Conservation (phyloP, 1,140 invertebrate species). For the Ladona fulva region DNA sequence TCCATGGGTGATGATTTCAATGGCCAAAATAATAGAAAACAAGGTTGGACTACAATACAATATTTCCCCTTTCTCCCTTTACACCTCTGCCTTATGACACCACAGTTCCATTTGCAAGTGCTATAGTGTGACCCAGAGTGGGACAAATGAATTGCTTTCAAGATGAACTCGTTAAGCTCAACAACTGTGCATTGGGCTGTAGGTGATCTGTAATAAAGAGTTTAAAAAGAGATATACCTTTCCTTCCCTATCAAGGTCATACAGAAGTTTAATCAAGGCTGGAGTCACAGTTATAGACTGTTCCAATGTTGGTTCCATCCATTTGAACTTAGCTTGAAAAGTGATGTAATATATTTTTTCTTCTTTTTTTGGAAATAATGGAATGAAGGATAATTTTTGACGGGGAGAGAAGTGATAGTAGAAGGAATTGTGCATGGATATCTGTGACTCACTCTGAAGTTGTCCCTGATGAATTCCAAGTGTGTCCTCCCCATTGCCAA, state of each 20-base stretch:
- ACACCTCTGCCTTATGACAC: conserved; percentile 1
- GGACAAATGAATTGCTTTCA: background rate
- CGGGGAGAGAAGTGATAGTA: background rate
- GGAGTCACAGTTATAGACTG: conserved; percentile 4
- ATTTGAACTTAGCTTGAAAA: conserved; percentile 6
- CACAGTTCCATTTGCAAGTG: conserved; percentile 4
- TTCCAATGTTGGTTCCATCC: conserved; percentile 4
- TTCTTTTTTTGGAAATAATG: background rate
- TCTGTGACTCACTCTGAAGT: conserved; percentile 3
- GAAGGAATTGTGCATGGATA: conserved; percentile 1
- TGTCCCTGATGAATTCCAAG: conserved; percentile 4
- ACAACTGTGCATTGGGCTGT: conserved; percentile 2
- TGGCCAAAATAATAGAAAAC: background rate
- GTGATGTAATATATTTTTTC: conserved; percentile 1
- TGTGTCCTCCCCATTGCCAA: conserved; percentile 2
- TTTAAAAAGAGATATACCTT: background rate
- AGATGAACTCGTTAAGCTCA: background rate
- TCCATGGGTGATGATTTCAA: background rate
- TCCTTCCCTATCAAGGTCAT: background rate
- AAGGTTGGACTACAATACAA: background rate
- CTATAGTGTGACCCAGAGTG: background rate
- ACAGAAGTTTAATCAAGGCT: conserved; percentile 1
- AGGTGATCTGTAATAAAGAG: conserved; percentile 9
- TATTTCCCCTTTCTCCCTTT: background rate
- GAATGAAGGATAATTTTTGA: background rate